These are phyloP conservation scores for Morinoia aosen DNA, from an alignment of 2,888 invertebrate species.

Conservation along the genomic window DNA sequence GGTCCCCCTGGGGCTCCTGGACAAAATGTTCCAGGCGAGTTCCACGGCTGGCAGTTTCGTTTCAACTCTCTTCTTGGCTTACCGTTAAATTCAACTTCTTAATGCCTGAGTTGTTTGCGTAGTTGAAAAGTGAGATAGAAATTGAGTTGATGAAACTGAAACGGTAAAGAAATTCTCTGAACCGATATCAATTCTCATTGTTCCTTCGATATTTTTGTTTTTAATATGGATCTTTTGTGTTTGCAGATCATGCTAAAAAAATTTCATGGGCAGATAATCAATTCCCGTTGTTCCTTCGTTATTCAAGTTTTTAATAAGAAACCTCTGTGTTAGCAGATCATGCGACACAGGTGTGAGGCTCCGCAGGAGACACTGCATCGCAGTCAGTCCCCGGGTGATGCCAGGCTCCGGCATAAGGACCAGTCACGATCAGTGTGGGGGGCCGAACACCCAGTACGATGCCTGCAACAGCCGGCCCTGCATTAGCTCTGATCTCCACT, in stretches of 20 bases:
- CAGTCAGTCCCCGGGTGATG: conserved; percentile 59
- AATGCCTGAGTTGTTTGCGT: neutral
- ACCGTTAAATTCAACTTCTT: neutral
- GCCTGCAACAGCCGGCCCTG: conserved; percentile 60
- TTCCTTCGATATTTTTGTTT: too few relatives aligned
- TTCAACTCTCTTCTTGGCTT: neutral
- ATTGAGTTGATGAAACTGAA: neutral
- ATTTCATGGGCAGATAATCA: neutral
- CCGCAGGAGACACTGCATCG: conserved; percentile 30
- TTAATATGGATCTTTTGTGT: too few relatives aligned
- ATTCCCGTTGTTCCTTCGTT: neutral
- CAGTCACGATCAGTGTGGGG: conserved; percentile 63
- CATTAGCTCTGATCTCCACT: conserved; percentile 44
- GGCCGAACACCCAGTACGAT: conserved; percentile 60
- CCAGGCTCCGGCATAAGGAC: conserved; percentile 65
- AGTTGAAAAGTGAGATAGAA: neutral
- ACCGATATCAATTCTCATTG: too few relatives aligned
- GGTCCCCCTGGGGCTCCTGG: conserved; percentile 64
- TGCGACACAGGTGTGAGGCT: conserved; percentile 28
- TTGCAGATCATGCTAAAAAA: too few relatives aligned
- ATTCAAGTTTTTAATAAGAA: neutral
- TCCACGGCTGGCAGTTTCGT: neutral
- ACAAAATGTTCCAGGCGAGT: conserved; percentile 63
- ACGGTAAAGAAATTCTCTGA: neutral
- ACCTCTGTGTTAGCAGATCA: neutral